A percentile compares a stretch with the other conserved stretches of the same genome.
Conservation (phyloP, 2,113 vertebrate species). For the Oenanthe oenanthe region DNA sequence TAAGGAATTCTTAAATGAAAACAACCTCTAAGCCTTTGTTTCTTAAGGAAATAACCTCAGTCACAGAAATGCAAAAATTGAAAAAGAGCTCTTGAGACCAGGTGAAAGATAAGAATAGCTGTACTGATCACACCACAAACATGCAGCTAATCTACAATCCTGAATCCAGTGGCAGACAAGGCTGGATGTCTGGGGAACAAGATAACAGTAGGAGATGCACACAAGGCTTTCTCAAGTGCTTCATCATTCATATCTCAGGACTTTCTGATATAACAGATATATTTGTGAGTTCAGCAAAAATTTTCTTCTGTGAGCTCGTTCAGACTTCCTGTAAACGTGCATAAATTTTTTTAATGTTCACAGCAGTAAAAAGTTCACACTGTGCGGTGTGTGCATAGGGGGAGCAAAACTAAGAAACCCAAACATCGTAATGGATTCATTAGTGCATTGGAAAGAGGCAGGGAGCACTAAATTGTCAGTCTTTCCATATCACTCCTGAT, state of each 20-base stretch:
- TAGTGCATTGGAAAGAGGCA: neutral
- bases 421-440: neutral
- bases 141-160: neutral
- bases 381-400: rapidly evolving
- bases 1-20: neutral
- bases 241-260: neutral
- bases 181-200: neutral
- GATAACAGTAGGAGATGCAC: neutral
- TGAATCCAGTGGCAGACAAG: neutral
- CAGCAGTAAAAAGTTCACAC: neutral
- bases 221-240: neutral
- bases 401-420: neutral
- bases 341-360: neutral
- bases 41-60: neutral
- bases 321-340: neutral
- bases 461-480: neutral
- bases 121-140: neutral
- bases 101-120: neutral
- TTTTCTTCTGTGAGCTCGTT: neutral
- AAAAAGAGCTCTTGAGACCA: neutral
- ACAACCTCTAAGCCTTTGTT: neutral
- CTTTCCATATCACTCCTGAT: neutral
- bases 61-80: neutral
- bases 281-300: neutral
- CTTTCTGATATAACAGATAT: neutral